Conservation (phyloP, 2,113 vertebrate genomes). For the Synchiropus splendidus region DNA sequence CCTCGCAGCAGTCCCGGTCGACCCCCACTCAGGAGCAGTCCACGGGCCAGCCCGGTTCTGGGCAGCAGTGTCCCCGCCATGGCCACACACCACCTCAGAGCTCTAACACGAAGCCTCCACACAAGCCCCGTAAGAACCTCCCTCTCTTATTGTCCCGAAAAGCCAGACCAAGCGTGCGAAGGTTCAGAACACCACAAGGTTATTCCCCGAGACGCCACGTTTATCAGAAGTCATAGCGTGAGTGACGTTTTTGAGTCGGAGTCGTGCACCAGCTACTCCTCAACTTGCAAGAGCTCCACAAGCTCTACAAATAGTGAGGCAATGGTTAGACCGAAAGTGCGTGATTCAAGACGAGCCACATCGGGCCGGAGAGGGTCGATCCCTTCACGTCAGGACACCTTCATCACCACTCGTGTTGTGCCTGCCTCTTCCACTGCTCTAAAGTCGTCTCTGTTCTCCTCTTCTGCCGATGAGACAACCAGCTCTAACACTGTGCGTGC, state of each 20-base stretch:
- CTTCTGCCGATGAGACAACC: slow-evolving; percentile 31
- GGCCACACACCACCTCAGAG: slow-evolving; percentile 51
- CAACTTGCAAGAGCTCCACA: slow-evolving; percentile 16
- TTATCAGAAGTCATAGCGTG: slow-evolving; percentile 52
- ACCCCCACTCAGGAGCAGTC: slow-evolving; percentile 46
- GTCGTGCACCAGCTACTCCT: background rate
- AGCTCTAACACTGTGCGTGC: slow-evolving; percentile 28
- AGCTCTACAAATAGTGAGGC: slow-evolving; percentile 27
- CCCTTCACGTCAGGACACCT: slow-evolving; percentile 52
- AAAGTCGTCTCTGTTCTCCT: slow-evolving; percentile 26
- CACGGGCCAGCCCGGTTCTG: slow-evolving; percentile 51
- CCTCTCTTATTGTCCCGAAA: slow-evolving; percentile 33
- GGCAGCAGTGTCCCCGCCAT: slow-evolving; percentile 39
- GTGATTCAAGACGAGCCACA: slow-evolving; percentile 9
- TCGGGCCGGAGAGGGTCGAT: slow-evolving; percentile 26
- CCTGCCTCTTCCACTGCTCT: slow-evolving; percentile 27
- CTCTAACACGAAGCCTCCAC: slow-evolving; percentile 61
- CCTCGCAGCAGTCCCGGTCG: slow-evolving; percentile 60
- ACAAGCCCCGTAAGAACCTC: slow-evolving; percentile 65
- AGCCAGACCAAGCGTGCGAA: slow-evolving; percentile 4
- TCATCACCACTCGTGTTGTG: slow-evolving; percentile 40
- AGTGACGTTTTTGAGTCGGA: slow-evolving; percentile 32
- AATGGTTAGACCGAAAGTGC: slow-evolving; percentile 11
- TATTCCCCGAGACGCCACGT: slow-evolving; percentile 53
- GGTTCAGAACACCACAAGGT: slow-evolving; percentile 15